Evolutionary conservation across 1,140 invertebrate species (phyloP).

Genomic region (Lineus longissimus): DNA sequence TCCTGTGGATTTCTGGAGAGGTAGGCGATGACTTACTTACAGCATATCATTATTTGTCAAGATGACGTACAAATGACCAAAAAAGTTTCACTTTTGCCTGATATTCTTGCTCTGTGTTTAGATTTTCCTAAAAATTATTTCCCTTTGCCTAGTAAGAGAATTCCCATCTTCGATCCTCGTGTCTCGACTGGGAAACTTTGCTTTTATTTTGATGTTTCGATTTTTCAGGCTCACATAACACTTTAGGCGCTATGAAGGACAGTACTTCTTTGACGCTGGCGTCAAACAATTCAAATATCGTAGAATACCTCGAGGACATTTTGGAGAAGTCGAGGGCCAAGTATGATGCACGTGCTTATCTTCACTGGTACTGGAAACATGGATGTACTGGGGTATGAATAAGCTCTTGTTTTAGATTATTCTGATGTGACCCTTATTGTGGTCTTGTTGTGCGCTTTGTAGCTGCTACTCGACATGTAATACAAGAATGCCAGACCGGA

Average conservation of each 20-base stretch:
- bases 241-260: conserved; percentile 19
- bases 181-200: background rate
- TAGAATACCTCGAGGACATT: conserved; percentile 30
- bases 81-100: too few species aligned
- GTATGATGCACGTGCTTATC: conserved; percentile 36
- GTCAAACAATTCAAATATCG: conserved; percentile 31
- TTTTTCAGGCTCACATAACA: background rate
- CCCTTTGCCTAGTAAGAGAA: background rate
- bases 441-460: too few species aligned
- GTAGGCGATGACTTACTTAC: conserved; percentile 21
- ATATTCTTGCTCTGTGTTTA: too few species aligned
- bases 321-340: conserved; percentile 33
- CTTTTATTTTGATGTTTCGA: background rate
- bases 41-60: background rate
- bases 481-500: background rate
- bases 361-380: conserved; percentile 45
- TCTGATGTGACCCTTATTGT: too few species aligned
- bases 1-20: conserved; percentile 41
- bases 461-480: background rate
- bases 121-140: background rate
- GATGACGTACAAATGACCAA: background rate
- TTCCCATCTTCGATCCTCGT: background rate
- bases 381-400: conserved; percentile 29
- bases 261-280: conserved; percentile 34
- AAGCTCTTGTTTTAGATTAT: too few species aligned